A percentile compares a stretch with the other conserved stretches of the same genome.
Evolutionary conservation across 2,888 invertebrate species (phyloP).

Genomic region (Linhomoeus sp.): DNA sequence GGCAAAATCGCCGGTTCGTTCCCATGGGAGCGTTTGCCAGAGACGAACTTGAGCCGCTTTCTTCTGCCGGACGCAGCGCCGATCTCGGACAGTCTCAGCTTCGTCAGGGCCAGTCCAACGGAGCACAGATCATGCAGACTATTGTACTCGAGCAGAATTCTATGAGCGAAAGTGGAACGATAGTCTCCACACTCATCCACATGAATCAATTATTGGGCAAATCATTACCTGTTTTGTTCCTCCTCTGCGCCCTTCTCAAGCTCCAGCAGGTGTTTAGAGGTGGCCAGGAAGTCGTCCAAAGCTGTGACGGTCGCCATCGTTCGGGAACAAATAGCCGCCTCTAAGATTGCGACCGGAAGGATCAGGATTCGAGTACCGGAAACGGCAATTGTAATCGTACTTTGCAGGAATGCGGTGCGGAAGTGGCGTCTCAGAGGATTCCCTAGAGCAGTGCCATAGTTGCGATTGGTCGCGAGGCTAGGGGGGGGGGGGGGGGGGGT

Average conservation of each 20-base stretch:
- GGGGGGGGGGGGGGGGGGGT: too few relatives aligned
- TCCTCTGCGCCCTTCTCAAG: conserved; percentile 31
- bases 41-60: not conserved
- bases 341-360: too few relatives aligned
- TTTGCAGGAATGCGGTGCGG: too few relatives aligned
- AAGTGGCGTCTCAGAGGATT: too few relatives aligned
- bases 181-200: too few relatives aligned
- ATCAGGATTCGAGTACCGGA: too few relatives aligned
- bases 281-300: conserved; percentile 24
- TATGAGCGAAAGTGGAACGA: too few relatives aligned
- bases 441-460: too few relatives aligned
- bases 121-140: not conserved
- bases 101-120: not conserved
- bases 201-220: too few relatives aligned
- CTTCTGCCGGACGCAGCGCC: not conserved
- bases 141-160: not conserved
- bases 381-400: too few relatives aligned
- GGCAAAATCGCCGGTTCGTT: not conserved
- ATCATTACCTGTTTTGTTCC: conserved; percentile 30
- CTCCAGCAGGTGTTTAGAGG: conserved; percentile 28
- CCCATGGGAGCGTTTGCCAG: not conserved
- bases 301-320: not conserved
- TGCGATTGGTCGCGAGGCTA: too few relatives aligned
- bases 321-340: too few relatives aligned
- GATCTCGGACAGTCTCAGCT: not conserved